Evolutionary conservation across 2,888 invertebrate species (phyloP).

Genomic region (Lithodes maja): DNA sequence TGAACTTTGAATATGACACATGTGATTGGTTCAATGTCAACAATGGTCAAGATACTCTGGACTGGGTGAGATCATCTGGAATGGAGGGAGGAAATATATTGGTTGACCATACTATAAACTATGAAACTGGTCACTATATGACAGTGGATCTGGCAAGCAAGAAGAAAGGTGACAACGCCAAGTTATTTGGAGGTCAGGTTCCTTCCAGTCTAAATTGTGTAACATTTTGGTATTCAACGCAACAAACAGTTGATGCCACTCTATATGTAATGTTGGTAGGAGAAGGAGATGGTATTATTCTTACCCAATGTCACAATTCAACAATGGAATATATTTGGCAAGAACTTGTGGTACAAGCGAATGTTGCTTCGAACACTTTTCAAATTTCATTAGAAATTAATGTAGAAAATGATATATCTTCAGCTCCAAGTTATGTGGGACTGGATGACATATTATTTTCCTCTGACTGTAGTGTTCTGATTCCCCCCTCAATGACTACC

Average conservation of each 20-base stretch:
- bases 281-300: constrained; percentile 18
- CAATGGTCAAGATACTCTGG: constrained; percentile 43
- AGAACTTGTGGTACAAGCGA: constrained; percentile 20
- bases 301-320: constrained; percentile 45
- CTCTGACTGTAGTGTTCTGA: constrained; percentile 33
- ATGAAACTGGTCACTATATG: constrained; percentile 54
- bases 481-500: constrained; percentile 31
- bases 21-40: constrained; percentile 54
- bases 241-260: constrained; percentile 44
- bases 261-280: constrained; percentile 37
- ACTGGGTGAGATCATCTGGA: constrained; percentile 46
- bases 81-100: constrained; percentile 37
- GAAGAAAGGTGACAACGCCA: constrained; percentile 46
- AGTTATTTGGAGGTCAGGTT: constrained; percentile 44
- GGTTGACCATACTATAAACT: constrained; percentile 57
- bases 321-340: constrained; percentile 54
- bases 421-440: constrained; percentile 44
- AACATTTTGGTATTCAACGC: constrained; percentile 62
- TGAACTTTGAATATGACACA: constrained; percentile 59
- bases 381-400: constrained; percentile 29
- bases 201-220: constrained; percentile 34
- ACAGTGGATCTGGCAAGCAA: constrained; percentile 38
- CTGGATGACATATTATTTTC: constrained; percentile 57
- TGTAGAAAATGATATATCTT: constrained; percentile 46
- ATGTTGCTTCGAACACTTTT: constrained; percentile 13